Percentiles rank a stretch among this genome's conserved stretches.
These are phyloP conservation scores for Helicoverpa assulta DNA, from an alignment of 2,888 invertebrate genomes.

Conservation along the genomic window DNA sequence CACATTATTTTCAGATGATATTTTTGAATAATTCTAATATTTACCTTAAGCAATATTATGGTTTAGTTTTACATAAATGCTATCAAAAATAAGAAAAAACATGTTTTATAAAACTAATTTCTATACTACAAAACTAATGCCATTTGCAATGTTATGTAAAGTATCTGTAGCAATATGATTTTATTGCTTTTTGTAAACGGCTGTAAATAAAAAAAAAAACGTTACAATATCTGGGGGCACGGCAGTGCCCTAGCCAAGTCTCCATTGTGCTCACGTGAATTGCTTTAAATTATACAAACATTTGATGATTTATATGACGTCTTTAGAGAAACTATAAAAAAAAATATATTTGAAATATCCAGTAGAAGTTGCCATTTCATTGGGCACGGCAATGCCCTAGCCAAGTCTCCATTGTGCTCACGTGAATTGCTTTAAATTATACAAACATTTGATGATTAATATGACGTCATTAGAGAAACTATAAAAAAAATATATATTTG, in stretches of 20 bases:
- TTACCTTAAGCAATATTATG: constrained; percentile 57
- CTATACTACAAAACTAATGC: constrained; percentile 41
- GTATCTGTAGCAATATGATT: constrained; percentile 5
- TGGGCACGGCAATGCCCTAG: too few relatives aligned
- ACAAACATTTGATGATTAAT: not conserved
- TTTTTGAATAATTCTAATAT: constrained; percentile 54
- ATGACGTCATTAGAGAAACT: not conserved
- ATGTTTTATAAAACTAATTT: constrained; percentile 33
- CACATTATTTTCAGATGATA: constrained; percentile 48
- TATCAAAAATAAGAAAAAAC: constrained; percentile 60
- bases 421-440: constrained; percentile 16
- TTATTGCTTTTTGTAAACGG: not conserved
- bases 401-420: constrained; percentile 41
- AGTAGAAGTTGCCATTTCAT: constrained; percentile 12
- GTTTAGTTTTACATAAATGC: constrained; percentile 67
- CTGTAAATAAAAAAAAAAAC: constrained; percentile 8
- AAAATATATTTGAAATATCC: not conserved
- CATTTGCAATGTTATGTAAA: constrained; percentile 19
- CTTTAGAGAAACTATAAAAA: constrained; percentile 1
- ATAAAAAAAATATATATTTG: not conserved
- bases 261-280: constrained; percentile 45
- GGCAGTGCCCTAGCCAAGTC: too few relatives aligned
- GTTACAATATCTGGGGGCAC: too few relatives aligned
- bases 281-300: constrained; percentile 11
- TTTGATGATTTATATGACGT: not conserved